These are phyloP conservation scores for Psix sp. DNA, from an alignment of 1,140 invertebrate genomes.

Conservation along the genomic window DNA sequence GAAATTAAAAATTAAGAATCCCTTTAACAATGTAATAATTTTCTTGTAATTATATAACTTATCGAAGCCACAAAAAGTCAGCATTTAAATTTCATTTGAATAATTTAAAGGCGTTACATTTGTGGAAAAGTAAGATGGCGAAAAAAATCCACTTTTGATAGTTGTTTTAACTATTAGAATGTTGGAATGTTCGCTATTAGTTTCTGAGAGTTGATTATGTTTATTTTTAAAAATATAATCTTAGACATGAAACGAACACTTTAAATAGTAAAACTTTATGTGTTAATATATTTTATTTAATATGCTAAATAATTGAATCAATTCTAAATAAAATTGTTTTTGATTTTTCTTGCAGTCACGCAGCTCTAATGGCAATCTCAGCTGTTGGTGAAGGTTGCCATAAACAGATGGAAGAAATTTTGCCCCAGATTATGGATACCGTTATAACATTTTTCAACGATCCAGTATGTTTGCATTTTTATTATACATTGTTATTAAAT, in stretches of 20 bases:
- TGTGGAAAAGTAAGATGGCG: conserved; percentile 65
- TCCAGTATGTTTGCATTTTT: conserved; percentile 78
- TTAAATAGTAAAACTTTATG: too few relatives aligned
- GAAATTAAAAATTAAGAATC: not conserved
- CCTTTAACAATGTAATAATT: too few relatives aligned
- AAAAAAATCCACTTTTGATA: conserved; percentile 42
- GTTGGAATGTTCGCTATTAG: conserved; percentile 54
- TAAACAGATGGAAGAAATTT: conserved; percentile 96
- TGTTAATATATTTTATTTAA: too few relatives aligned
- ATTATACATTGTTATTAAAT: not conserved
- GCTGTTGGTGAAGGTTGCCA: conserved; percentile 98
- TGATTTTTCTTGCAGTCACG: conserved; percentile 79
- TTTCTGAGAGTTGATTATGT: conserved; percentile 63
- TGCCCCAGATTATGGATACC: conserved; percentile 93
- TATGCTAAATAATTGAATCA: not conserved
- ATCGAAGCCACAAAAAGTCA: conserved; percentile 66
- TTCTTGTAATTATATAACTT: too few relatives aligned
- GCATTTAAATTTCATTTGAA: conserved; percentile 58
- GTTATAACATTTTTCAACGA: conserved; percentile 93
- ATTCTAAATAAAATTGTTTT: not conserved
- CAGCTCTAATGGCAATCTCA: conserved; percentile 98
- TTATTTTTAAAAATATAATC: conserved; percentile 28
- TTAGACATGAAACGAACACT: conserved; percentile 63
- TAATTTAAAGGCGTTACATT: conserved; percentile 68
- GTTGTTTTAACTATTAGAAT: conserved; percentile 64